A percentile compares a stretch with the other conserved stretches of the same genome.
Conservation (phyloP, 2,888 invertebrate genomes). For the Metopia argyrocephala region DNA sequence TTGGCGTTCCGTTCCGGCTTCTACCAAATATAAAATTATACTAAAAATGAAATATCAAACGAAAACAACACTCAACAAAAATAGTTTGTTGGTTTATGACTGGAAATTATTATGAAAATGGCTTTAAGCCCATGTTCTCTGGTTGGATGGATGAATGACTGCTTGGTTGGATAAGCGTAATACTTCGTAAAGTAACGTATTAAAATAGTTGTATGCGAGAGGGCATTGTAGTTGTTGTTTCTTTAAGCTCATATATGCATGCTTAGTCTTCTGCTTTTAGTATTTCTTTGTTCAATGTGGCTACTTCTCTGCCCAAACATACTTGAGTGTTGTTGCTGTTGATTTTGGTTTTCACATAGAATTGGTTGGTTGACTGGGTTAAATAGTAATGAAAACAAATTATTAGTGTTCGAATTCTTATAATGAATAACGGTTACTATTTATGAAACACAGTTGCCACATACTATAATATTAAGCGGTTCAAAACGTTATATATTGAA, state of each 20-base stretch:
- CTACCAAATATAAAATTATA: conserved; percentile 67
- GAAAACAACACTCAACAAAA: not conserved
- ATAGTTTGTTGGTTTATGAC: conserved; percentile 54
- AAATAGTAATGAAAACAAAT: conserved; percentile 6
- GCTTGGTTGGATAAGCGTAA: not conserved
- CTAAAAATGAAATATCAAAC: conserved; percentile 54
- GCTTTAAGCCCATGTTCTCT: conserved; percentile 55
- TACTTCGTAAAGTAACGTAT: not conserved
- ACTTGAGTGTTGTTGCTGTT: conserved; percentile 37
- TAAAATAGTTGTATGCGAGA: not conserved
- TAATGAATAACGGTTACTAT: not conserved
- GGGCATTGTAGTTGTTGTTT: not conserved
- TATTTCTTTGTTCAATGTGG: conserved; percentile 26
- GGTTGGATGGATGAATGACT: conserved; percentile 26
- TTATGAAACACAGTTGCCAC: too few relatives aligned
- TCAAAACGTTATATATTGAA: too few relatives aligned
- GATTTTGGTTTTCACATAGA: conserved; percentile 11
- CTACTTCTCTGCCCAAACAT: conserved; percentile 17
- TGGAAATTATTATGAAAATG: conserved; percentile 60
- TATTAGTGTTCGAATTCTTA: too few relatives aligned
- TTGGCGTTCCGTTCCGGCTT: conserved; percentile 61
- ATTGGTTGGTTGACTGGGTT: conserved; percentile 28
- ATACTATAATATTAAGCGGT: too few relatives aligned
- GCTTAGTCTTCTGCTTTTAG: conserved; percentile 5
- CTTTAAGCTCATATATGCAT: conserved; percentile 11